Conservation (phyloP, 2,888 invertebrate genomes). For the Lasioglossum morio region DNA sequence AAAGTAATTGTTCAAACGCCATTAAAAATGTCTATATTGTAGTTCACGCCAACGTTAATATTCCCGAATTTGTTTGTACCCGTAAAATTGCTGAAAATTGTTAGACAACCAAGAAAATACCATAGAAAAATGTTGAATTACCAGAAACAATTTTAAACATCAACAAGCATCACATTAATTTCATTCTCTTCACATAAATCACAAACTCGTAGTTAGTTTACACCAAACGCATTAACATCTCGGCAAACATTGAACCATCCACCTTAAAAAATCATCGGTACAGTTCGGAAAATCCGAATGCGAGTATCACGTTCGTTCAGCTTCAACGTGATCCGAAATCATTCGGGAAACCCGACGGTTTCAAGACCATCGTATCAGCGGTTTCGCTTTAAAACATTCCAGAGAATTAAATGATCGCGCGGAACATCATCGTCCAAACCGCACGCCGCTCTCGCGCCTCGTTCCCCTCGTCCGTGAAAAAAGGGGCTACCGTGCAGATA, state of each 20-base stretch:
- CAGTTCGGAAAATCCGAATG: background rate
- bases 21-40: background rate
- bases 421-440: background rate
- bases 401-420: background rate
- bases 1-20: background rate
- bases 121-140: background rate
- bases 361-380: background rate
- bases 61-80: background rate
- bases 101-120: background rate
- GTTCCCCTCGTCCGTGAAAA: background rate
- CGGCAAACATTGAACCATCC: background rate
- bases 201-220: background rate
- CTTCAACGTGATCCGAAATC: background rate
- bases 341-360: background rate
- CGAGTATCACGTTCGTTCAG: background rate
- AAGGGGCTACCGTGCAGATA: background rate
- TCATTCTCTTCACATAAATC: background rate
- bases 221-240: background rate
- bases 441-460: background rate
- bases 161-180: background rate
- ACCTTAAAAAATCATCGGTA: background rate
- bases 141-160: background rate
- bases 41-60: background rate
- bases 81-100: background rate
- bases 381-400: slow-evolving; percentile 14